phyloP scores from a whole-genome alignment of 2,113 vertebrate species.

The Hemiprocne comata region DNA sequence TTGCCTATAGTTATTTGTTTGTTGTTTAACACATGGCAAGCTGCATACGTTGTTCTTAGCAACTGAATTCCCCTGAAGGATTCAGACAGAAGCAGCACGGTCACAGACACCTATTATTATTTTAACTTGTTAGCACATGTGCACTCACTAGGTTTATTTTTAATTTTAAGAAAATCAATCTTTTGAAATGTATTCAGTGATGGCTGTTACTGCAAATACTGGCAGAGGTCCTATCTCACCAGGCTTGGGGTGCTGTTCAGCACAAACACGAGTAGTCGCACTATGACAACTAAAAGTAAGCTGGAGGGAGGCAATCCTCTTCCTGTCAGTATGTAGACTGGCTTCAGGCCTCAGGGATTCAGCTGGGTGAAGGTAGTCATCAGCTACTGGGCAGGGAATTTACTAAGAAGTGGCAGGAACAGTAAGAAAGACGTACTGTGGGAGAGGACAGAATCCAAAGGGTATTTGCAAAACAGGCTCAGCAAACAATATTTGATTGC shows the following conservation, averaged over 20 bases:
- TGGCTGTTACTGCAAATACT: not conserved
- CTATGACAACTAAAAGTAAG: not conserved
- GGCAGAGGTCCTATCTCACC: not conserved
- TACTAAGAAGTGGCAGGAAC: not conserved
- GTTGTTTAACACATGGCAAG: conserved; percentile 24
- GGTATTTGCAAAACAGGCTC: not conserved
- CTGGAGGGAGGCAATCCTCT: not conserved
- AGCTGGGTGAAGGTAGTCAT: not conserved
- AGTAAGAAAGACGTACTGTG: not conserved
- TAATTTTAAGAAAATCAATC: conserved; percentile 19
- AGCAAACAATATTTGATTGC: not conserved
- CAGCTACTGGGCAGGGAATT: not conserved
- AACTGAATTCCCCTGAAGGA: not conserved
- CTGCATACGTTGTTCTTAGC: not conserved
- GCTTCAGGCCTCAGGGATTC: not conserved
- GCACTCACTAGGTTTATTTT: conserved; percentile 7
- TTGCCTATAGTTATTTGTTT: not conserved
- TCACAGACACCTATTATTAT: conserved; percentile 49
- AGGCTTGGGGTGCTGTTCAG: not conserved
- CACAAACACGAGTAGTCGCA: not conserved
- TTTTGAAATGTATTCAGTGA: not conserved
- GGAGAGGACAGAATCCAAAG: not conserved
- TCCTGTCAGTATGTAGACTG: not conserved
- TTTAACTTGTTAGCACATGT: conserved; percentile 55
- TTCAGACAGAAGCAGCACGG: conserved; percentile 25